These are phyloP conservation scores for Hozukius guyotensis DNA, from an alignment of 2,797 vertebrate genomes.

Conservation along the genomic window DNA sequence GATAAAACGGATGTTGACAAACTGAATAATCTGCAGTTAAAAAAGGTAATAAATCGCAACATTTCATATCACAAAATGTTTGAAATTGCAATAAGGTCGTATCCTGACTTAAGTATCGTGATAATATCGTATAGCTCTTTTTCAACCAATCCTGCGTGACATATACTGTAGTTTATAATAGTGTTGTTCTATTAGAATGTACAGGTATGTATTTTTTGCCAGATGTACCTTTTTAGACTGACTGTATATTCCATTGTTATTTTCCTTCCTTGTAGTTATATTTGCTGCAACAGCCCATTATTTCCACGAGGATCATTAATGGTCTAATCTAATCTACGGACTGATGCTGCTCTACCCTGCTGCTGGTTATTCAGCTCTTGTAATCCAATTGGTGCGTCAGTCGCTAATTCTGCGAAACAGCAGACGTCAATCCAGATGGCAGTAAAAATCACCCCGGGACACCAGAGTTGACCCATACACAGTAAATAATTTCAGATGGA, in stretches of 20 bases:
- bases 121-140: not conserved
- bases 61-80: too few relatives aligned
- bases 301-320: constrained; percentile 42
- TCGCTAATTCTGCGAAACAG: constrained; percentile 53
- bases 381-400: constrained; percentile 66
- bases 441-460: constrained; percentile 32
- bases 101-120: too few relatives aligned
- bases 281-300: constrained; percentile 20
- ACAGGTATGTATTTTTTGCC: not conserved
- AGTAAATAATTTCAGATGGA: constrained; percentile 3
- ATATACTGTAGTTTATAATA: not conserved
- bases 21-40: too few relatives aligned
- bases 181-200: not conserved
- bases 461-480: constrained; percentile 2
- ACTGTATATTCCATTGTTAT: not conserved
- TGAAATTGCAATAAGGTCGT: too few relatives aligned
- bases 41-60: too few relatives aligned
- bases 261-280: not conserved
- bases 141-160: not conserved
- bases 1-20: too few relatives aligned
- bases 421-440: constrained; percentile 66
- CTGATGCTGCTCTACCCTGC: constrained; percentile 26
- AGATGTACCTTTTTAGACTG: not conserved
- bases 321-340: constrained; percentile 48
- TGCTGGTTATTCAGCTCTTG: constrained; percentile 34